Evolutionary conservation across 2,113 vertebrate genomes (phyloP), one percentile per base, ranked within the genome.

Genomic region (Aplodontia rufa): DNA sequence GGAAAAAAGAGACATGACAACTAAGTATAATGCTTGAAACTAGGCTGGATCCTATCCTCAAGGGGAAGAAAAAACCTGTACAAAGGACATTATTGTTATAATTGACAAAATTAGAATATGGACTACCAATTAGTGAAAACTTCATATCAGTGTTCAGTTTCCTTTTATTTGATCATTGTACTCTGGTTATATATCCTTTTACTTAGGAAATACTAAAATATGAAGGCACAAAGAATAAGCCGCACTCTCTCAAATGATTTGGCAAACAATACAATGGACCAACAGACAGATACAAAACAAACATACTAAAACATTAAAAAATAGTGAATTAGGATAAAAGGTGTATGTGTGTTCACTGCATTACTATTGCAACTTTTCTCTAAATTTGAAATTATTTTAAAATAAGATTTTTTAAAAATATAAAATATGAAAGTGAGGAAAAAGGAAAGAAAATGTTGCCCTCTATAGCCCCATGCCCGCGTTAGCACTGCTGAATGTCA

Each of bases 381-480:
- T 55, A 97, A 86, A 49, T 87, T 82, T 78, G 26, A 96, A 93
- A 66, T 93, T 81, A 91, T 91, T 86, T 95, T 26, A 74, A 95
- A 96, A 37, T 71, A 75, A 94, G 3, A 45, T 66, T 7, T 74
- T 90, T 83, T 93, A 1, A 26, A 92, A 81, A 76, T n/a, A 72
- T 37, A 93, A 96, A 45, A 51, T 55, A 66, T 22, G 32, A 74
- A 96, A 76, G 14, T 55, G 6, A 95, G 62, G 30, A 60, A 53
- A 74, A 75, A 53, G 22, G 8, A 51, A 92, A 79, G 42, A 80
- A 51, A 90, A 85, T 51, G 19, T n/a, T 55, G 2, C 37, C 69
- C 69, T 93, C 47, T 78, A 12, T 85, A 87, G 81, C 76, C n/a
- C 22, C 40, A 37, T 66, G 51, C 55, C 71, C 75, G 9, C 45